Evolutionary conservation across 35 echinoderm and acorn worm genomes (phyloP).

Genomic region (Antedon bifida): DNA sequence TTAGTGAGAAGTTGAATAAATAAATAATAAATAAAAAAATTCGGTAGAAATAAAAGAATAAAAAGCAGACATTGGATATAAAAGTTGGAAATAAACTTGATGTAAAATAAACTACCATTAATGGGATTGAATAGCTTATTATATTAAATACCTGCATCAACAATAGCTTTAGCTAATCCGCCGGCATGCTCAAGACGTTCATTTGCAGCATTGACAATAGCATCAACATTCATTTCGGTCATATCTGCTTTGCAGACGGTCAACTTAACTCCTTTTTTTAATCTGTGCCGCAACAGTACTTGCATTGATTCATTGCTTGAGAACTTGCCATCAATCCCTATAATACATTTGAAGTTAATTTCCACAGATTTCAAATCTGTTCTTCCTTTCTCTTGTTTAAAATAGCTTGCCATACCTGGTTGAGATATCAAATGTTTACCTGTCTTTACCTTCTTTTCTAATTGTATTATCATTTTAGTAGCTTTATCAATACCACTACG

Average conservation of each 20-base stretch:
- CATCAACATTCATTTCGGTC: slow-evolving; percentile 22
- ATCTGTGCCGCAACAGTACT: not conserved
- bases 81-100: too few species aligned
- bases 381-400: slow-evolving; percentile 19
- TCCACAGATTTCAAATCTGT: slow-evolving; percentile 11
- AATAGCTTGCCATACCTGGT: slow-evolving; percentile 23
- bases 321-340: not conserved
- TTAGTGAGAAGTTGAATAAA: too few species aligned
- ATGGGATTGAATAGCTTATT: too few species aligned
- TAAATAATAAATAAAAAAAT: too few species aligned
- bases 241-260: slow-evolving; percentile 29
- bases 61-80: too few species aligned
- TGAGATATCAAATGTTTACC: slow-evolving; percentile 17
- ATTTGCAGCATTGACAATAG: slow-evolving; percentile 43
- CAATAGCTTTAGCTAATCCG: slow-evolving; percentile 24
- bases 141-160: slow-evolving; percentile 25
- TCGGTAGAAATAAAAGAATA: too few species aligned
- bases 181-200: slow-evolving; percentile 14
- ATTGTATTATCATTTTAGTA: not conserved
- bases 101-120: too few species aligned
- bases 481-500: slow-evolving; percentile 12
- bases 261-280: not conserved
- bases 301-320: not conserved
- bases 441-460: not conserved
- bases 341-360: slow-evolving; percentile 14